Conservation (phyloP, 2,797 vertebrate genomes). For the Gastrophryne carolinensis region DNA sequence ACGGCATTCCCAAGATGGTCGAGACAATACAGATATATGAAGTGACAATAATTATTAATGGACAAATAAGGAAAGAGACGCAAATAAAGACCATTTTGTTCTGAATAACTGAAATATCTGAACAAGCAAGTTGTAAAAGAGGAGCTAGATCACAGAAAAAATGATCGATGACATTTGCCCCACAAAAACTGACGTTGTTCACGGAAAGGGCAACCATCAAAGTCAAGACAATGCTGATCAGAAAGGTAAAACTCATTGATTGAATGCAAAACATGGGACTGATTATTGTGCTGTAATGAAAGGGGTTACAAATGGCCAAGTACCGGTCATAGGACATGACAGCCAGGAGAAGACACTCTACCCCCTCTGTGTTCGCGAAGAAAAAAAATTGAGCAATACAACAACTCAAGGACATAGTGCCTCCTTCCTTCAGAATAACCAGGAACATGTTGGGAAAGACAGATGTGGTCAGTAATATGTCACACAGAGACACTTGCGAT, state of each 20-base stretch:
- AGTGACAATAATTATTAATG: constrained; percentile 30
- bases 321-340: not conserved
- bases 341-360: not conserved
- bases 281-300: constrained; percentile 52
- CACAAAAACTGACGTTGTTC: constrained; percentile 41
- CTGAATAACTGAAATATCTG: constrained; percentile 38
- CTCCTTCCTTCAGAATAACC: not conserved
- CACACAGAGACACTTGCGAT: not conserved
- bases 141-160: constrained; percentile 54
- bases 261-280: not conserved
- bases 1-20: constrained; percentile 43
- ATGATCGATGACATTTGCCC: constrained; percentile 41
- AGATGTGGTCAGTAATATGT: not conserved
- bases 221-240: not conserved
- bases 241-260: not conserved
- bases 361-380: not conserved
- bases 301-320: constrained; percentile 19
- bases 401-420: not conserved
- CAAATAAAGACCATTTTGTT: constrained; percentile 26
- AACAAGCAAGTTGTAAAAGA: constrained; percentile 56
- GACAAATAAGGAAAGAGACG: constrained; percentile 37
- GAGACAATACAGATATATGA: constrained; percentile 52
- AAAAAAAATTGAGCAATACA: not conserved
- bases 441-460: not conserved
- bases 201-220: not conserved